These are phyloP conservation scores for Phortica variegata DNA, from an alignment of 1,140 invertebrate genomes.

Conservation along the genomic window DNA sequence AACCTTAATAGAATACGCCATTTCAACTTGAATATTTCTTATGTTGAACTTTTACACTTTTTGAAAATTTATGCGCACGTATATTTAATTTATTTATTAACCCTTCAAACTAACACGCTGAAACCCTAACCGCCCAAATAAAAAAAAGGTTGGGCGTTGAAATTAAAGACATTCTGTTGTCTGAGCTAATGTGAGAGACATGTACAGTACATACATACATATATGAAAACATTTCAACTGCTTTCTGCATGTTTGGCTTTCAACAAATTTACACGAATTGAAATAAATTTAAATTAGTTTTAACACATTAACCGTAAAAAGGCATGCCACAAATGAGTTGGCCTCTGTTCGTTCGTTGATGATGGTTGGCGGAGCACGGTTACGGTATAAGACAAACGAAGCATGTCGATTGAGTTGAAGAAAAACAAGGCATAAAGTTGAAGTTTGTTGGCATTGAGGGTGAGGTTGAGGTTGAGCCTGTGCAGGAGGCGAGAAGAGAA, in stretches of 20 bases:
- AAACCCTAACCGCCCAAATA: background rate
- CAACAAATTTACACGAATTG: slow-evolving; percentile 36
- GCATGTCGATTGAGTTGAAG: too few species aligned
- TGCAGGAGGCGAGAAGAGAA: too few species aligned
- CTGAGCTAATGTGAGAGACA: background rate
- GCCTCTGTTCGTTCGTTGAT: too few species aligned
- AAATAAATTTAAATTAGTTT: slow-evolving; percentile 56
- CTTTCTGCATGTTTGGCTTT: slow-evolving; percentile 30
- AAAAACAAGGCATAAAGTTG: too few species aligned
- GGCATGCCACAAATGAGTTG: slow-evolving; percentile 42
- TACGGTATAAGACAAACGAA: too few species aligned
- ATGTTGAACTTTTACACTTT: slow-evolving; percentile 35
- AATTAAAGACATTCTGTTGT: background rate
- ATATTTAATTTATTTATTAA: slow-evolving; percentile 54
- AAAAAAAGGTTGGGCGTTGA: slow-evolving; percentile 2
- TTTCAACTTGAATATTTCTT: too few species aligned
- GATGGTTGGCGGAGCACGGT: too few species aligned
- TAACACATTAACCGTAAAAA: slow-evolving; percentile 52
- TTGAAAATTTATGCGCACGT: slow-evolving; percentile 48
- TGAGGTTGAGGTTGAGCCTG: slow-evolving; percentile 8
- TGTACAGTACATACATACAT: slow-evolving; percentile 6
- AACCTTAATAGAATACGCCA: too few species aligned
- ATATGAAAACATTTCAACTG: slow-evolving; percentile 13
- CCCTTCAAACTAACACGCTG: slow-evolving; percentile 31
- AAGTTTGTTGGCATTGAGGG: too few species aligned